Evolutionary conservation across 2,113 vertebrate species (phyloP).

Genomic region (Apeltes quadracus): DNA sequence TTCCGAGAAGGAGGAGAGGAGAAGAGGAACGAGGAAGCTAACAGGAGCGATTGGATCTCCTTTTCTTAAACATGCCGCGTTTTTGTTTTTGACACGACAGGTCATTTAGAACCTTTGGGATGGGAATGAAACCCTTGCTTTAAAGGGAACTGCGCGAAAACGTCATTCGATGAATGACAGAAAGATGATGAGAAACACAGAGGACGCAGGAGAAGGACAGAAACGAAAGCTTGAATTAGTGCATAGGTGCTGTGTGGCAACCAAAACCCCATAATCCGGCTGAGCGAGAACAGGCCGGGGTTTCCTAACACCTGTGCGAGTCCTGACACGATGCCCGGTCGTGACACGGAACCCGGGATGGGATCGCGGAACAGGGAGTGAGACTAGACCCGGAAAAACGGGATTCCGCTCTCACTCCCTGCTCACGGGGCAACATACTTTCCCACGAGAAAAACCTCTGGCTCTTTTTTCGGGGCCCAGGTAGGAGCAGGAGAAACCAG

Average conservation of each 20-base stretch:
- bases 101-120: too few relatives aligned
- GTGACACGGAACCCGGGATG: slow-evolving; percentile 47
- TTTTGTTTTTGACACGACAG: background rate
- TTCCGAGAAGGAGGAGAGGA: slow-evolving; percentile 43
- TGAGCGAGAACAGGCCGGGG: slow-evolving; percentile 54
- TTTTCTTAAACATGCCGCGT: background rate
- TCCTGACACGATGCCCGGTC: slow-evolving; percentile 60
- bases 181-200: background rate
- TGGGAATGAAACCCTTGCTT: background rate
- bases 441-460: slow-evolving; percentile 81
- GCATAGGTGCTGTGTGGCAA: slow-evolving; percentile 18
- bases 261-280: slow-evolving; percentile 59
- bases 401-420: slow-evolving; percentile 74
- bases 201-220: background rate
- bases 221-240: background rate
- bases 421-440: slow-evolving; percentile 77
- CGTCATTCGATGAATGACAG: background rate
- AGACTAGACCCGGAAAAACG: slow-evolving; percentile 76
- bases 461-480: slow-evolving; percentile 62
- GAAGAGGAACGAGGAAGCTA: slow-evolving; percentile 53
- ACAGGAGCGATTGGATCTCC: background rate
- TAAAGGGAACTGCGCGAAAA: background rate
- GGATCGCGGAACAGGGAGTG: slow-evolving; percentile 60
- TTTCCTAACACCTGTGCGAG: slow-evolving; percentile 64
- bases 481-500: slow-evolving; percentile 1